These are phyloP conservation scores for Eupithecia abbreviata DNA, from an alignment of 2,888 invertebrate species.

Conservation along the genomic window DNA sequence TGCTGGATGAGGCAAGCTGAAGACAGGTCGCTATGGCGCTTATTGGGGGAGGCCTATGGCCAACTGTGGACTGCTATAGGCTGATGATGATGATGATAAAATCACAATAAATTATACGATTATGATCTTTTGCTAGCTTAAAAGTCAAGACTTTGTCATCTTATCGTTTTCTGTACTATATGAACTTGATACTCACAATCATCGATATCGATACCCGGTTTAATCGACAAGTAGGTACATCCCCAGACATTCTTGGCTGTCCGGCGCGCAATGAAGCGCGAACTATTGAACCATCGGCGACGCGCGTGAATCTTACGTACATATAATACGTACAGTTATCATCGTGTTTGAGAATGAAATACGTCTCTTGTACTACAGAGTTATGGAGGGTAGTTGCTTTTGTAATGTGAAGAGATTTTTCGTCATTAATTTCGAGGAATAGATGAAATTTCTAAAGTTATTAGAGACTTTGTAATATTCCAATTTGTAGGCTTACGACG, in stretches of 20 bases:
- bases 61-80: no score
- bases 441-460: not conserved
- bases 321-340: slow-evolving; percentile 30
- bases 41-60: no score
- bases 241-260: slow-evolving; percentile 46
- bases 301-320: slow-evolving; percentile 37
- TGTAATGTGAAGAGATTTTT: slow-evolving; percentile 8
- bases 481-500: no score
- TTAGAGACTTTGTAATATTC: no score
- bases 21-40: no score
- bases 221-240: slow-evolving; percentile 7
- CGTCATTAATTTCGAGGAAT: not conserved
- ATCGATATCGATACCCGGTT: slow-evolving; percentile 9
- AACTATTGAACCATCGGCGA: slow-evolving; percentile 53
- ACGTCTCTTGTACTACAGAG: slow-evolving; percentile 36
- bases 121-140: no score
- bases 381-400: slow-evolving; percentile 31
- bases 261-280: slow-evolving; percentile 50
- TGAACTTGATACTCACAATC: not conserved
- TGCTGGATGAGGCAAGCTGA: no score
- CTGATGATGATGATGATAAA: no score
- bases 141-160: no score
- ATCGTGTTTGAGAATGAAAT: slow-evolving; percentile 40
- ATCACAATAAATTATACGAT: no score
- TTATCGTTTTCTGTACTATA: no score